These are phyloP conservation scores for Xiphydria camelus DNA, from an alignment of 2,888 invertebrate species.

Conservation along the genomic window DNA sequence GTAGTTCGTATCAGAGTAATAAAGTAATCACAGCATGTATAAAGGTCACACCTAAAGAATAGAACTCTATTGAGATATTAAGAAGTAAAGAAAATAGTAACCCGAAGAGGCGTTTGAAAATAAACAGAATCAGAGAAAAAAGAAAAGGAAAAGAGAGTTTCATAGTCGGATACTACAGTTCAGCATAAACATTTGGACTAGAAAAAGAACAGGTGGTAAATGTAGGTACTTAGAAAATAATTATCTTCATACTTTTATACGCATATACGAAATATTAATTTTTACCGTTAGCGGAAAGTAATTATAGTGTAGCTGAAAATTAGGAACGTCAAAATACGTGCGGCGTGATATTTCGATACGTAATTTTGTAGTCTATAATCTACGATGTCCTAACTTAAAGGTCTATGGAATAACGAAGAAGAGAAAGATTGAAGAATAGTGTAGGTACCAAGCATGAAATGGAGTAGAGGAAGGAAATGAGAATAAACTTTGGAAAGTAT, in stretches of 20 bases:
- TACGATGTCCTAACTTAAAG: not conserved
- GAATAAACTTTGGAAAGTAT: no score
- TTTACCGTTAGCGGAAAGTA: no score
- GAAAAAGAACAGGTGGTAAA: no score
- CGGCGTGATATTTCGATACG: no score
- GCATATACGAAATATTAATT: no score
- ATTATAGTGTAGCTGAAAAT: no score
- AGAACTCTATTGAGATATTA: not conserved
- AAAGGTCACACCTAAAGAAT: not conserved
- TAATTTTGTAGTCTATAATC: not conserved
- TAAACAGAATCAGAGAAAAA: not conserved
- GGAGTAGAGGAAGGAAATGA: not conserved
- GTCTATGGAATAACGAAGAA: conserved; percentile 5
- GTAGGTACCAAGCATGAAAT: no score
- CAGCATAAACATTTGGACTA: no score
- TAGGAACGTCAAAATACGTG: no score
- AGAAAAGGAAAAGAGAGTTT: not conserved
- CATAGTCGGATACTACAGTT: no score
- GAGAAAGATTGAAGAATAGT: conserved; percentile 1
- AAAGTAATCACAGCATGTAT: conserved; percentile 4
- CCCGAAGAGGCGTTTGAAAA: not conserved
- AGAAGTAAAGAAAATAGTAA: conserved; percentile 10
- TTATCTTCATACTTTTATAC: no score
- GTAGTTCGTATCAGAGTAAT: not conserved
- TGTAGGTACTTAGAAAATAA: no score